phyloP scores from a whole-genome alignment of 2,113 vertebrate genomes.

The Heptranchias perlo region DNA sequence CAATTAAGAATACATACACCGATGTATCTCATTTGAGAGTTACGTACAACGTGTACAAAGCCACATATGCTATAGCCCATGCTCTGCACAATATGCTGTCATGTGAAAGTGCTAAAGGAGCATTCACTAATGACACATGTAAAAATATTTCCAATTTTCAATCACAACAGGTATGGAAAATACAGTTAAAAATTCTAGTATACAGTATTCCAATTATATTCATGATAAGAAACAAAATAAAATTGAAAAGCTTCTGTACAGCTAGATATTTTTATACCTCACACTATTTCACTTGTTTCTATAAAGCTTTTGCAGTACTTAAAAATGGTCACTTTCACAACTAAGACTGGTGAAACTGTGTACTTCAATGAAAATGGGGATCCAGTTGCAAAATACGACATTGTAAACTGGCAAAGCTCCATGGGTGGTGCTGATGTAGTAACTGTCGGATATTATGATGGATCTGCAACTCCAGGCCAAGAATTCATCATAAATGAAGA shows the following conservation, averaged over 20 bases:
- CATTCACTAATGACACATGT: background rate
- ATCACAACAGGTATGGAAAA: background rate
- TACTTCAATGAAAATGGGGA: constrained; percentile 59
- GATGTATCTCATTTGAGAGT: background rate
- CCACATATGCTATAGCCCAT: background rate
- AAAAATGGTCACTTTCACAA: constrained; percentile 58
- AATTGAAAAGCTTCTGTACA: background rate
- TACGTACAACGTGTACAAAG: background rate
- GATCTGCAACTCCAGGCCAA: background rate
- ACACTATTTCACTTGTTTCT: background rate
- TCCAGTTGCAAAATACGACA: constrained; percentile 56
- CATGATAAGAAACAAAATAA: background rate
- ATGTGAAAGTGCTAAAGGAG: background rate
- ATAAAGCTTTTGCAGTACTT: constrained; percentile 61
- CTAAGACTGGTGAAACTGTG: constrained; percentile 56
- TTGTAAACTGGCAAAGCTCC: constrained; percentile 61
- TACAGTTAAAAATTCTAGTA: background rate
- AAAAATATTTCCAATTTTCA: background rate
- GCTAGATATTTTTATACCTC: background rate
- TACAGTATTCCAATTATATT: background rate
- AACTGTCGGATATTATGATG: constrained; percentile 59
- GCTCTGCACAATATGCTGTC: background rate
- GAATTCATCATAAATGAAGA: background rate
- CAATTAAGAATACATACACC: background rate
- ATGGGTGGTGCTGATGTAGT: constrained; percentile 53